These are phyloP conservation scores for Crenuchus spilurus DNA, from an alignment of 2,797 vertebrate genomes.

Conservation along the genomic window DNA sequence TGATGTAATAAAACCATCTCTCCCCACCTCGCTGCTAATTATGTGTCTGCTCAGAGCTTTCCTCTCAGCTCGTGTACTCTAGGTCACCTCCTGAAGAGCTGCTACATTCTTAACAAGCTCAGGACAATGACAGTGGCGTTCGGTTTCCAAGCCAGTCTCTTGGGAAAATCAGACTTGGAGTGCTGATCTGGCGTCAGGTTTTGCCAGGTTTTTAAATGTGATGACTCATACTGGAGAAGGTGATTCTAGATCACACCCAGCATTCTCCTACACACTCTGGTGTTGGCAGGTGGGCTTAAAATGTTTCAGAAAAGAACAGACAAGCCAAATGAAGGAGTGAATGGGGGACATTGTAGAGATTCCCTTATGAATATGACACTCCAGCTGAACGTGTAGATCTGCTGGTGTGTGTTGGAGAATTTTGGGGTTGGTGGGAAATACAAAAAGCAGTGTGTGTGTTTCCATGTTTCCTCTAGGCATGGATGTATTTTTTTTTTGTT, in stretches of 20 bases:
- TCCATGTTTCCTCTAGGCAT: no score
- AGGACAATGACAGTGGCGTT: background rate
- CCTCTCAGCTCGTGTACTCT: background rate
- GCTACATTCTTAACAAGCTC: constrained; percentile 41
- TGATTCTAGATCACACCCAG: no score
- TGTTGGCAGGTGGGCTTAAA: background rate
- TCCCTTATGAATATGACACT: background rate
- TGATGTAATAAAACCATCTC: constrained; percentile 48
- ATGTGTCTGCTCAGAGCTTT: constrained; percentile 52
- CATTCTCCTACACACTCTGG: background rate
- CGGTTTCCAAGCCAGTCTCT: constrained; percentile 1
- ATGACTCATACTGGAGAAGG: background rate
- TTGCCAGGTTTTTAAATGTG: no score
- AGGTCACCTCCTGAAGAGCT: constrained; percentile 30
- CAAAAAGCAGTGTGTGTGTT: background rate
- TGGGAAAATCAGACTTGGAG: no score
- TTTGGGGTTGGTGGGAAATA: background rate
- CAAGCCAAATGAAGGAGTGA: background rate
- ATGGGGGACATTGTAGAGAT: background rate
- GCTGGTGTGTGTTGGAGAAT: constrained; percentile 8
- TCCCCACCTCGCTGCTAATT: constrained; percentile 61
- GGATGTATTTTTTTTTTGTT: background rate
- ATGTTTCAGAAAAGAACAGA: background rate
- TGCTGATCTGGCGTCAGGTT: constrained; percentile 11
- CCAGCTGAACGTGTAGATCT: background rate